Conservation (phyloP, 2,797 vertebrate species). For the Propithecus perrieri region DNA sequence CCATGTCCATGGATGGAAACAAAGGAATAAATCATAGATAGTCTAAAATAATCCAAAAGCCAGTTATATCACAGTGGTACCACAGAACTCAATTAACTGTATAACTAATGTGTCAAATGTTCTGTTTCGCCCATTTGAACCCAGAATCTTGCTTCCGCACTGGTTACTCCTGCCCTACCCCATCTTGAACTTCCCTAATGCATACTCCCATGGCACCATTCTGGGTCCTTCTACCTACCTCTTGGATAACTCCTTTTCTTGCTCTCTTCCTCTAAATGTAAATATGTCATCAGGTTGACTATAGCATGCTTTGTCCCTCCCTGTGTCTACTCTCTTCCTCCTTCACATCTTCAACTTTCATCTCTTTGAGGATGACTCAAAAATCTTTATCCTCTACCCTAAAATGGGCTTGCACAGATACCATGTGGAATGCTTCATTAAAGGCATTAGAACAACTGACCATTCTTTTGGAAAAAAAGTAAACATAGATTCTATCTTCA, state of each 20-base stretch:
- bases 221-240: not conserved
- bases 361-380: not conserved
- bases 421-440: not conserved
- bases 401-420: not conserved
- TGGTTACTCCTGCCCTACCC: not conserved
- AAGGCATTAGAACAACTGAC: not conserved
- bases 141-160: not conserved
- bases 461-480: not conserved
- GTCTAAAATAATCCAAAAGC: not conserved
- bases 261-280: not conserved
- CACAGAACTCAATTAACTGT: not conserved
- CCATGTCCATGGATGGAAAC: not conserved
- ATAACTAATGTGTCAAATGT: not conserved
- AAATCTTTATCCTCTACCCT: not conserved
- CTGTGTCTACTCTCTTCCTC: not conserved
- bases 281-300: not conserved
- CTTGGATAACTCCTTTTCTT: not conserved
- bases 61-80: not conserved
- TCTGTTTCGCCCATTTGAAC: not conserved
- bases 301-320: not conserved
- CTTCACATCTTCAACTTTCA: not conserved
- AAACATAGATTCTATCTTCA: not conserved
- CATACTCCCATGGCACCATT: no score
- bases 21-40: not conserved
- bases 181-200: not conserved